A percentile compares a stretch with the other conserved stretches of the same genome.
Evolutionary conservation across 1,140 invertebrate species (phyloP).

Genomic region (Formica exsecta): DNA sequence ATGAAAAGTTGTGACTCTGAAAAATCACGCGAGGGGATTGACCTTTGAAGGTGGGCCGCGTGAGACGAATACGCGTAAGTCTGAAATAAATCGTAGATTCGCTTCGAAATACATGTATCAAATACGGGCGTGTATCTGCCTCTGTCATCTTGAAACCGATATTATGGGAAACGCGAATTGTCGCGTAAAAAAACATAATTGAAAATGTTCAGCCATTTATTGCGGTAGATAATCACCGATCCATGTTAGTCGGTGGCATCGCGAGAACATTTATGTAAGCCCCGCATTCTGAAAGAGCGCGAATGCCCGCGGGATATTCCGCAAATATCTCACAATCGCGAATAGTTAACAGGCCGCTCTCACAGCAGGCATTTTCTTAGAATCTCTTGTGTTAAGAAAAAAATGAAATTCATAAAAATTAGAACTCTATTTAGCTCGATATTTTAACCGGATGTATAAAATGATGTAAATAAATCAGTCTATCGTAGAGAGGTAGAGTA

Average conservation of each 20-base stretch:
- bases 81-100: conserved; percentile 12
- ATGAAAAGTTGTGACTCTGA: conserved; percentile 8
- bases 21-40: conserved; percentile 41
- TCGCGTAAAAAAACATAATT: conserved; percentile 34
- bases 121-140: neutral
- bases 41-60: conserved; percentile 46
- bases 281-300: conserved; percentile 38
- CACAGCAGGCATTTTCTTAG: neutral
- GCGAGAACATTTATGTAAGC: conserved; percentile 37
- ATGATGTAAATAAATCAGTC: too few relatives aligned
- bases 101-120: conserved; percentile 9
- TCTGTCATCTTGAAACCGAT: neutral
- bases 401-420: too few relatives aligned
- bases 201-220: conserved; percentile 30
- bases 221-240: neutral
- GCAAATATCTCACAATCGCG: conserved; percentile 60
- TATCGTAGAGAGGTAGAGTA: too few relatives aligned
- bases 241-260: conserved; percentile 23
- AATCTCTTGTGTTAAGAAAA: too few relatives aligned
- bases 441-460: too few relatives aligned
- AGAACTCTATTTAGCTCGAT: too few relatives aligned
- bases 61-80: conserved; percentile 48
- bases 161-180: conserved; percentile 13
- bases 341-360: conserved; percentile 30
- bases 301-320: conserved; percentile 53